Base-by-base conservation (phyloP, 2,113 vertebrate genomes). In the Pituophis catenifer region DNA sequence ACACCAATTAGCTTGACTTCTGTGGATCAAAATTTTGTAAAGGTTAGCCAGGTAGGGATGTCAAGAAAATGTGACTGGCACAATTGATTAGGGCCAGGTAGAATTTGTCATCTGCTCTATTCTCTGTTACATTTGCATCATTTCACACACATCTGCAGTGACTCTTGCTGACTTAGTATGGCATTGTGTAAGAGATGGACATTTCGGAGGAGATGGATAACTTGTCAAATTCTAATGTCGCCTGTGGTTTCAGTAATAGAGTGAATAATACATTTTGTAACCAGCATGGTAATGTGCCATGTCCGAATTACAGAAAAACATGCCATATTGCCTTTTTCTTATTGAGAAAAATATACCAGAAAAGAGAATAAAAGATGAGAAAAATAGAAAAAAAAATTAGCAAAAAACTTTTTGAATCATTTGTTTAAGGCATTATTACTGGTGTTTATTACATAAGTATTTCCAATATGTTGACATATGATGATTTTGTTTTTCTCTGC, bases 401-500 rank as follows among this genome's bases (percentile, higher is more conserved):
- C 91, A 93, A 92, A 91, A 92, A 91, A 52, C 38, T 92, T 96
- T 86, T 90, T n/a, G 95, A 95, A 94, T 0, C 0, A 92, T 92
- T 93, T 93, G 93, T 93, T 96, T 93, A 93, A 95, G 95, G 91
- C 90, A 96, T 58, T 58, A 86, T 62, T 93, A n/a, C 94, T 92
- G 91, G 48, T 95, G 89, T 97, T 95, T 96, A 95, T 97, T 96
- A 94, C 91, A 94, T 94, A 96, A 97, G 96, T 96, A 94, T 96
- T 95, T 96, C 91, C 86, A 94, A 92, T 38, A 81, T 81, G 38
- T 50, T 50, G 6, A 95, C 92, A 90, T 94, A 95, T 95, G 91
- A 95, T 94, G 86, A 95, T 92, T 93, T 94, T 88, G 92, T 95
- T 92, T 93, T 86, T 94, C 92, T 81, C 90, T 93, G 93, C 26